These are phyloP conservation scores for Thamnophis sirtalis DNA, from an alignment of 2,113 vertebrate genomes.

Conservation along the genomic window DNA sequence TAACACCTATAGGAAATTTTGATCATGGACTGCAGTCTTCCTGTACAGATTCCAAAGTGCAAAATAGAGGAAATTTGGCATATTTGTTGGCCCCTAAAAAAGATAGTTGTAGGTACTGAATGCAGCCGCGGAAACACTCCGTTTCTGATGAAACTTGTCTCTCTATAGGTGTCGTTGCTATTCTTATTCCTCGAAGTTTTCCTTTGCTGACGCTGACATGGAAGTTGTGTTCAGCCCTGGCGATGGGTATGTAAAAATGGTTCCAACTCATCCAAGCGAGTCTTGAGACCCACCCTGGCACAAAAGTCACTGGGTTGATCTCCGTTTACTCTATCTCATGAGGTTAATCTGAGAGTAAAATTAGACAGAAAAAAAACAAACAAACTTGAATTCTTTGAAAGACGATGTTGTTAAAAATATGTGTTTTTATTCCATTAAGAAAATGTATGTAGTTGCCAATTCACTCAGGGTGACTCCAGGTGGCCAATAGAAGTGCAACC, in stretches of 20 bases:
- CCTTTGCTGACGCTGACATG: conserved; percentile 64
- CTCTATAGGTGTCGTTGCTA: conserved; percentile 55
- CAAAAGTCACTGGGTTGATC: neutral
- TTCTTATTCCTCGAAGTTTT: conserved; percentile 57
- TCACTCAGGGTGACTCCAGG: neutral
- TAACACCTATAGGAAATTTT: neutral
- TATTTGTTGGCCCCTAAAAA: neutral
- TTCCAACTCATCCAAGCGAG: neutral
- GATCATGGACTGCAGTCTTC: neutral
- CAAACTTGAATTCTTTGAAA: neutral
- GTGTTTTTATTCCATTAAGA: neutral
- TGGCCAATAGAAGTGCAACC: neutral
- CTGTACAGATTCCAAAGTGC: neutral
- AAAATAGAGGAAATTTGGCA: neutral
- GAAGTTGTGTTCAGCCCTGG: conserved; percentile 67
- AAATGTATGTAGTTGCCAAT: neutral
- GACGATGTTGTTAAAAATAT: neutral
- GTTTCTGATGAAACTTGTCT: neutral
- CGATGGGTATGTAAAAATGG: conserved; percentile 56
- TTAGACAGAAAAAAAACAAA: neutral
- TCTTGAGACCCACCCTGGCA: neutral
- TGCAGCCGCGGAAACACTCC: neutral
- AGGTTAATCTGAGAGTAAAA: neutral
- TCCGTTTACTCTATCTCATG: neutral
- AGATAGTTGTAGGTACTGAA: neutral